Percentiles rank a stretch among this genome's conserved stretches.
phyloP scores from a whole-genome alignment of 2,797 vertebrate genomes.

The Nothura maculosa region DNA sequence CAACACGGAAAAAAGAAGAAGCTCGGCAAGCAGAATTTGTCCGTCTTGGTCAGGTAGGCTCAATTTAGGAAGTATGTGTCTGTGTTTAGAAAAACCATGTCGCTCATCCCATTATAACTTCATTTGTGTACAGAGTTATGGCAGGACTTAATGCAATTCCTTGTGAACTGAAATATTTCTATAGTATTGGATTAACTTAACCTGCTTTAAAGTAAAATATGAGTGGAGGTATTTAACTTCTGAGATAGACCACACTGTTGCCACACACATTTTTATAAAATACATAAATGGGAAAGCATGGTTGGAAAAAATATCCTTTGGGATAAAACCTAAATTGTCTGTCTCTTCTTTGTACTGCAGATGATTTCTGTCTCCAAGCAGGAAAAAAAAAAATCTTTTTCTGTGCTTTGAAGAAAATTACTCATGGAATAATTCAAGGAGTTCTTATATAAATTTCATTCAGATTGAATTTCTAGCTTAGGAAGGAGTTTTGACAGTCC shows the following conservation, averaged over 20 bases:
- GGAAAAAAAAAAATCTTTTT: background rate
- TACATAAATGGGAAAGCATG: background rate
- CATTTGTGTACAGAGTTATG: background rate
- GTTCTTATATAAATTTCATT: background rate
- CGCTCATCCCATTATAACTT: background rate
- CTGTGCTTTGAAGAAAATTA: background rate
- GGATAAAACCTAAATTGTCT: background rate
- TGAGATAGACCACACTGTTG: background rate
- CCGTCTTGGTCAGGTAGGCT: conserved; percentile 92
- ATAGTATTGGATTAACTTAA: background rate
- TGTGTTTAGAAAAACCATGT: background rate
- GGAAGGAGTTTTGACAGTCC: background rate
- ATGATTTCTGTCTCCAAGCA: background rate
- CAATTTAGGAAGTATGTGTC: background rate
- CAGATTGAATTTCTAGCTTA: background rate
- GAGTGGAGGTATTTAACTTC: background rate
- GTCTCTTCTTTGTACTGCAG: background rate
- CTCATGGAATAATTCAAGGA: background rate
- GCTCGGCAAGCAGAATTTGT: conserved; percentile 97
- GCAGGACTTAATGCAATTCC: background rate
- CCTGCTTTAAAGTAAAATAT: background rate
- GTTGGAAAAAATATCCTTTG: background rate
- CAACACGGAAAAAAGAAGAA: conserved; percentile 95
- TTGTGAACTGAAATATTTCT: background rate
- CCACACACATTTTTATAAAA: background rate